Conservation (phyloP, 2,797 vertebrate genomes). For the Antrozous pallidus region DNA sequence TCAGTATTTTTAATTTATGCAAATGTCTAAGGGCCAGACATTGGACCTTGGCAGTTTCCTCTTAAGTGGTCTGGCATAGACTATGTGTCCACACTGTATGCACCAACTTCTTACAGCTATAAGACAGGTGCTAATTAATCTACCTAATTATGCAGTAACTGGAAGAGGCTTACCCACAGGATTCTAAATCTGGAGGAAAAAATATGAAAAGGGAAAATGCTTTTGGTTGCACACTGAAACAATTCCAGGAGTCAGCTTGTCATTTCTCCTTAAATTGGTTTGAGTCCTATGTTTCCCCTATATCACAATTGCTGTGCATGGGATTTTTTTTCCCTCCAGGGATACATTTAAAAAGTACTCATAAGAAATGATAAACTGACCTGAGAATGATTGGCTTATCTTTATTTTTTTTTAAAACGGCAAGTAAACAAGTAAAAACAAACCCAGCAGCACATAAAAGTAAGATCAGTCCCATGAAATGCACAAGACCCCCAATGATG, state of each 20-base stretch:
- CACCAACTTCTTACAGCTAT: constrained; percentile 46
- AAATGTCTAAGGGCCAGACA: not conserved
- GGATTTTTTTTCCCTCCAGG: not conserved
- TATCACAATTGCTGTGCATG: not conserved
- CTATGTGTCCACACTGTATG: not conserved
- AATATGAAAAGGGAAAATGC: not conserved
- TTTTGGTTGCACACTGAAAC: constrained; percentile 47
- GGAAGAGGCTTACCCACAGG: constrained; percentile 36
- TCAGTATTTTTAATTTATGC: constrained; percentile 17
- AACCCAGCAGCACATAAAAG: not conserved
- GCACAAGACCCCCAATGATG: not conserved
- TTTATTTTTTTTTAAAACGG: constrained; percentile 26
- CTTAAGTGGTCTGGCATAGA: constrained; percentile 52
- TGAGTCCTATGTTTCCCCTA: constrained; percentile 14
- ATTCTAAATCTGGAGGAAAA: constrained; percentile 33
- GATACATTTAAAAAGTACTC: constrained; percentile 21
- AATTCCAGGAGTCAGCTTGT: constrained; percentile 52
- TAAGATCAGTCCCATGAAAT: not conserved
- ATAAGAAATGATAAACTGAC: not conserved
- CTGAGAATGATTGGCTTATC: constrained; percentile 14
- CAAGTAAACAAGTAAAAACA: constrained; percentile 5
- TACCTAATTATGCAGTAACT: constrained; percentile 58
- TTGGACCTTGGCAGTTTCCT: not conserved
- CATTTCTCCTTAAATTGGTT: constrained; percentile 51
- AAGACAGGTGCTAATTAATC: constrained; percentile 72